These are phyloP conservation scores for Trichoplusia ni DNA, from an alignment of 1,140 invertebrate genomes.

Conservation along the genomic window DNA sequence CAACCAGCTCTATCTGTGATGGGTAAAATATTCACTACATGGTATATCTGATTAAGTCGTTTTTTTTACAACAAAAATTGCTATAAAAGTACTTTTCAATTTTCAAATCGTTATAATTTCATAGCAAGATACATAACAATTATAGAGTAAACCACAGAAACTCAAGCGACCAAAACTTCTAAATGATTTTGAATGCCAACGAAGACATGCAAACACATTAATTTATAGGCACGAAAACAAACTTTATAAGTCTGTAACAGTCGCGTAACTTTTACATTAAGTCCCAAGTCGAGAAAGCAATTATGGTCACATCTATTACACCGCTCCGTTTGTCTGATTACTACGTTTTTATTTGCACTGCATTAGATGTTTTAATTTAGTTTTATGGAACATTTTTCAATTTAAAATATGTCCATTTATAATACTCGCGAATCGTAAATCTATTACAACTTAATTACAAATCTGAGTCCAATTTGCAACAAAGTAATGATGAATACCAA, in stretches of 20 bases:
- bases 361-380: constrained; percentile 31
- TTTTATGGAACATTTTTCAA: neutral
- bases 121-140: constrained; percentile 1
- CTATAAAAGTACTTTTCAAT: too few relatives aligned
- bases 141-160: constrained; percentile 24
- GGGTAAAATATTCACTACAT: too few relatives aligned
- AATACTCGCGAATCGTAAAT: constrained; percentile 2
- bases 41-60: too few relatives aligned
- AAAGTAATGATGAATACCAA: constrained; percentile 62
- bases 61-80: too few relatives aligned
- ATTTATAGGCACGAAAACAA: constrained; percentile 75
- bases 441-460: constrained; percentile 38
- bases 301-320: constrained; percentile 68
- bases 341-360: constrained; percentile 46
- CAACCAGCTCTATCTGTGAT: too few relatives aligned
- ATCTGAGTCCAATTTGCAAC: constrained; percentile 61
- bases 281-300: constrained; percentile 56
- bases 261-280: constrained; percentile 77
- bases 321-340: constrained; percentile 44
- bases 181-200: constrained; percentile 56
- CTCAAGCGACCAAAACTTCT: constrained; percentile 38
- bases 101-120: too few relatives aligned
- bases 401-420: neutral
- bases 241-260: constrained; percentile 70
- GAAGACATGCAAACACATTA: constrained; percentile 73